These are phyloP conservation scores for Morelia viridis DNA, from an alignment of 2,797 vertebrate genomes.

Conservation along the genomic window DNA sequence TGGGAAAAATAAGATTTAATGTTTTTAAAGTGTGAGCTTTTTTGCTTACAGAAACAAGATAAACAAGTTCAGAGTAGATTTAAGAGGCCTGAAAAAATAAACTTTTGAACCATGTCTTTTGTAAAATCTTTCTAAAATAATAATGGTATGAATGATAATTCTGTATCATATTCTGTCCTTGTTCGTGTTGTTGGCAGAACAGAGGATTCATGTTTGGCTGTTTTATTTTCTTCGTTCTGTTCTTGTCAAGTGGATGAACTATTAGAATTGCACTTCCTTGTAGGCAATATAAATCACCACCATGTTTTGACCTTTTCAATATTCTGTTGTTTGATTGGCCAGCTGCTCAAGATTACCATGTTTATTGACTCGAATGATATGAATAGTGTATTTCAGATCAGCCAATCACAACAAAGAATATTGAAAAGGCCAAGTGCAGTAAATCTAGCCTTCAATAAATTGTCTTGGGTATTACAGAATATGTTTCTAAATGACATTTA, in stretches of 20 bases:
- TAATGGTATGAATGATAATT: background rate
- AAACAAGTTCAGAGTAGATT: background rate
- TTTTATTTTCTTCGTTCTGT: constrained; percentile 53
- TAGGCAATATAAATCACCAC: constrained; percentile 59
- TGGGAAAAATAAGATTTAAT: background rate
- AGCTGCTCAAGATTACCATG: constrained; percentile 47
- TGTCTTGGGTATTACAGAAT: constrained; percentile 4
- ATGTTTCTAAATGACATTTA: background rate
- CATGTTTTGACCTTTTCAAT: constrained; percentile 62
- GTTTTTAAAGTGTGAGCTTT: background rate
- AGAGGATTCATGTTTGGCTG: constrained; percentile 5
- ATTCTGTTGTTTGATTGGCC: constrained; percentile 60
- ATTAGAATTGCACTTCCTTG: constrained; percentile 53
- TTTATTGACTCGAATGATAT: constrained; percentile 51
- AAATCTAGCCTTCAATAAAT: constrained; percentile 39
- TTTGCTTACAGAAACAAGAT: background rate
- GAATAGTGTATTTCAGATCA: constrained; percentile 34
- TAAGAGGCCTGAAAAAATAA: background rate
- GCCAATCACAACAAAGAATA: constrained; percentile 40
- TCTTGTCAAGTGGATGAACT: constrained; percentile 58
- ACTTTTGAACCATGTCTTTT: background rate
- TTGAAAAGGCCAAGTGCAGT: constrained; percentile 47
- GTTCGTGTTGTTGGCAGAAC: constrained; percentile 24
- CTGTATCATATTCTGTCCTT: background rate
- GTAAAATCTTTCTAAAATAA: background rate